Conservation (phyloP, 2,888 invertebrate species). For the Microctonus brassicae region DNA sequence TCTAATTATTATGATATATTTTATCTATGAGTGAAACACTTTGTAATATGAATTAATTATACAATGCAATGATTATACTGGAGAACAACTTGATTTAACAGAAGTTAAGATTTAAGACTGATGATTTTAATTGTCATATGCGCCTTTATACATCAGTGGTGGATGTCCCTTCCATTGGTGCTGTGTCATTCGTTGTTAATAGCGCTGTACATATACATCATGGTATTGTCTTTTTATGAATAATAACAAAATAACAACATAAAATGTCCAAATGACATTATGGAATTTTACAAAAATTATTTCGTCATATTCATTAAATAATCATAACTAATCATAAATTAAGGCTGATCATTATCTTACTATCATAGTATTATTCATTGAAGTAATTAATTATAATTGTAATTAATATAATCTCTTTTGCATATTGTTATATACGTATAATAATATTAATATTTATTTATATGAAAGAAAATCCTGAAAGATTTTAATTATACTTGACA, state of each 20-base stretch:
- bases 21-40: too few species aligned
- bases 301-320: not conserved
- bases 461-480: not conserved
- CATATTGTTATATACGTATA: not conserved
- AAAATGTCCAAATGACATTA: not conserved
- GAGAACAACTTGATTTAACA: conserved; percentile 49
- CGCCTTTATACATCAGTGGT: conserved; percentile 62
- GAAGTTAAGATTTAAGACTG: conserved; percentile 62
- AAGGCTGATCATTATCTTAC: not conserved
- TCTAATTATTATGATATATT: too few species aligned
- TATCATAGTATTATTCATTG: not conserved
- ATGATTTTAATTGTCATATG: conserved; percentile 65
- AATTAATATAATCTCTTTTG: not conserved
- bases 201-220: not conserved
- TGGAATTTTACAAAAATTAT: not conserved
- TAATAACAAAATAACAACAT: not conserved
- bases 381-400: not conserved
- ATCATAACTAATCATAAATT: not conserved
- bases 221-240: not conserved
- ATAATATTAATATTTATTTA: not conserved
- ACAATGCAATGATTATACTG: not conserved
- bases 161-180: conserved; percentile 52
- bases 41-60: not conserved
- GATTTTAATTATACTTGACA: not conserved
- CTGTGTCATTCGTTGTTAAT: conserved; percentile 5